Evolutionary conservation across 2,113 vertebrate species (phyloP).

Genomic region (Oncorhynchus masou): DNA sequence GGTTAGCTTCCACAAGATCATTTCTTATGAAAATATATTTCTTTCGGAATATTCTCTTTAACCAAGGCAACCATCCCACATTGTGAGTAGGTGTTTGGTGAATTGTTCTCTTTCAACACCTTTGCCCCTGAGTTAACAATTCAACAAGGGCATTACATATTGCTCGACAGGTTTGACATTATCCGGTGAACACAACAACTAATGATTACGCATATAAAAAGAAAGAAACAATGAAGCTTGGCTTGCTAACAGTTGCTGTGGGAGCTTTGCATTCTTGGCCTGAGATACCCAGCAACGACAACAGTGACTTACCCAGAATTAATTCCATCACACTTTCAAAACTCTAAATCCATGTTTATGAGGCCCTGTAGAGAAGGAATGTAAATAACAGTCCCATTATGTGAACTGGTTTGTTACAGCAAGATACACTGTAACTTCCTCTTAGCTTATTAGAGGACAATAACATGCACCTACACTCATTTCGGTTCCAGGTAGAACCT

Average conservation of each 20-base stretch:
- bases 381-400: too few species aligned
- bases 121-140: background rate
- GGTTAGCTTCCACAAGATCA: too few species aligned
- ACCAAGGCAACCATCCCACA: background rate
- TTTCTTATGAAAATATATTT: background rate
- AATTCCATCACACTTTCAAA: slow-evolving; percentile 56
- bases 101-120: background rate
- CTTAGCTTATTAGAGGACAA: too few species aligned
- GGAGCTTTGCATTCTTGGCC: slow-evolving; percentile 57
- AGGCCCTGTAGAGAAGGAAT: too few species aligned
- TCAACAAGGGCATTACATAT: background rate
- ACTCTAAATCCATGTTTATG: slow-evolving; percentile 41
- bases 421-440: too few species aligned
- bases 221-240: slow-evolving; percentile 12
- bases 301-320: slow-evolving; percentile 39
- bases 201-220: slow-evolving; percentile 23
- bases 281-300: slow-evolving; percentile 28
- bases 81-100: background rate
- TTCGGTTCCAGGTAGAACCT: too few species aligned
- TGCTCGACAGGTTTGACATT: background rate
- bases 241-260: slow-evolving; percentile 10
- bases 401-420: too few species aligned
- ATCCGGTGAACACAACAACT: background rate
- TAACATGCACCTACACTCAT: too few species aligned
- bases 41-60: background rate